phyloP scores from a whole-genome alignment of 2,113 vertebrate species.

The Embiotoca jacksoni region DNA sequence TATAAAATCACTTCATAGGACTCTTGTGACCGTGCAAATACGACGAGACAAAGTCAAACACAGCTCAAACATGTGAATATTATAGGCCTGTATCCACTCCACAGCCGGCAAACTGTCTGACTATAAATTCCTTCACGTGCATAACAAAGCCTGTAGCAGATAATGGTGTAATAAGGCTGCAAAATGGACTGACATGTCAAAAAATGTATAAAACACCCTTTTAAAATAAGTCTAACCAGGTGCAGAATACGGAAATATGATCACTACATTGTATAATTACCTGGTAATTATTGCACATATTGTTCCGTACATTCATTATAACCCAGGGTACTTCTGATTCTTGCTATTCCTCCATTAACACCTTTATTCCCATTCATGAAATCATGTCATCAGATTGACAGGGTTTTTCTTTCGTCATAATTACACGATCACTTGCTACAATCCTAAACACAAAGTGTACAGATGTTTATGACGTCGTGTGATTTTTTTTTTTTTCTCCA shows the following conservation, averaged over 20 bases:
- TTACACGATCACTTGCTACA: slow-evolving; percentile 9
- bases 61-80: neutral
- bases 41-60: neutral
- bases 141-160: slow-evolving; percentile 11
- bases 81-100: neutral
- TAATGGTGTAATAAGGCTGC: slow-evolving; percentile 8
- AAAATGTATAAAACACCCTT: neutral
- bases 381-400: neutral
- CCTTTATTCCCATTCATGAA: no score
- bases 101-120: neutral
- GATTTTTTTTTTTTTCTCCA: slow-evolving; percentile 17
- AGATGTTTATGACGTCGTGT: slow-evolving; percentile 3
- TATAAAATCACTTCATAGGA: slow-evolving; percentile 14
- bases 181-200: neutral
- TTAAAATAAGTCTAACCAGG: neutral
- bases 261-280: no score
- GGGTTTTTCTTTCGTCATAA: slow-evolving; percentile 3
- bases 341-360: no score
- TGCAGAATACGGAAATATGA: neutral
- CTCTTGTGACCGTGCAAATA: slow-evolving; percentile 5
- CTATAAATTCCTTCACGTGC: neutral
- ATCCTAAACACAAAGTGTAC: neutral
- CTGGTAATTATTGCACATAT: no score
- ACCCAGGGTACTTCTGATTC: no score
- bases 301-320: no score